Percentiles rank a stretch among this genome's conserved stretches.
phyloP scores from a whole-genome alignment of 1,140 invertebrate genomes.

The Drosophila leontia region DNA sequence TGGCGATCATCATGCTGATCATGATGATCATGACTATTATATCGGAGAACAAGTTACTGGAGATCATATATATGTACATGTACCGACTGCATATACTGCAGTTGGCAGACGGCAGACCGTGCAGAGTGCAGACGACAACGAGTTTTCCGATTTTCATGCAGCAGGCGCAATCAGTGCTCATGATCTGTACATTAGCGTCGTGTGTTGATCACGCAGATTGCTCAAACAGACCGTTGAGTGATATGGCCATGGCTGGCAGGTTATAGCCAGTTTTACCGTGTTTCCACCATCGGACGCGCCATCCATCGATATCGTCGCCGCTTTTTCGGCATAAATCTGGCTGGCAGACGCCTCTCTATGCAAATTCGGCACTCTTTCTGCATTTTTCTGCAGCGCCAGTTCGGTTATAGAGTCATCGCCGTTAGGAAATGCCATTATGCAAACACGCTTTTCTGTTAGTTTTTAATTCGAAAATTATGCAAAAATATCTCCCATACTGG shows the following conservation, averaged over 20 bases:
- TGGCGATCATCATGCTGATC: conserved; percentile 28
- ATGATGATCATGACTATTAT: conserved; percentile 51
- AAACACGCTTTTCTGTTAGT: conserved; percentile 63
- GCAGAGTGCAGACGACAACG: conserved; percentile 41
- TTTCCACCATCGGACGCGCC: conserved; percentile 11
- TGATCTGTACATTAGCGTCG: conserved; percentile 83
- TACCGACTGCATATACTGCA: not conserved
- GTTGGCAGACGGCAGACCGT: conserved; percentile 2
- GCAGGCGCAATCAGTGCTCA: conserved; percentile 80
- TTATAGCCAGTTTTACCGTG: conserved; percentile 62
- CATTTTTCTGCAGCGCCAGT: conserved; percentile 6
- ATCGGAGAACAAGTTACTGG: conserved; percentile 58
- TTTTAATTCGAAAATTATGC: conserved; percentile 79
- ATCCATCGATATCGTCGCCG: conserved; percentile 8
- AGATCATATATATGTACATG: not conserved
- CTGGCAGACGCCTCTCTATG: conserved; percentile 41
- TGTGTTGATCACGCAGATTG: conserved; percentile 81
- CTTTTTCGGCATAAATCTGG: conserved; percentile 17
- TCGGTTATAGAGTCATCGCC: conserved; percentile 74
- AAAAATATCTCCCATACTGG: conserved; percentile 56
- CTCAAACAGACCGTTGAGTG: conserved; percentile 62
- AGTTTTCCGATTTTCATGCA: conserved; percentile 81
- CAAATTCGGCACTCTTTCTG: conserved; percentile 48
- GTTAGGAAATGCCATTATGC: conserved; percentile 75
- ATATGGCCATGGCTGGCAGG: conserved; percentile 42